A percentile compares a stretch with the other conserved stretches of the same genome.
phyloP scores from a whole-genome alignment of 2,888 invertebrate genomes.

The Campaea margaritaria region DNA sequence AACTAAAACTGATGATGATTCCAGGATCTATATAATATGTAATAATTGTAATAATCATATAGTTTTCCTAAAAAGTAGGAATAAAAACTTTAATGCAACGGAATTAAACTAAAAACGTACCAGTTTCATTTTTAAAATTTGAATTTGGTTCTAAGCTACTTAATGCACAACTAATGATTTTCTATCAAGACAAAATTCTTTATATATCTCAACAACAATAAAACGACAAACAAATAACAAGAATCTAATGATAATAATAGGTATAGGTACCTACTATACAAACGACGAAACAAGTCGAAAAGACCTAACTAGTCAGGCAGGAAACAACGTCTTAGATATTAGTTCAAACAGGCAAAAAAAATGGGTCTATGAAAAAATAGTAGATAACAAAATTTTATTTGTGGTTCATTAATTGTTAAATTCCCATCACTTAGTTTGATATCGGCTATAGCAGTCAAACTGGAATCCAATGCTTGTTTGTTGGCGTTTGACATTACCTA shows the following conservation, averaged over 20 bases:
- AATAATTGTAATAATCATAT: no score
- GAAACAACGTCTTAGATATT: neutral
- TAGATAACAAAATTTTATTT: no score
- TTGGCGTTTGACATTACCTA: constrained; percentile 68
- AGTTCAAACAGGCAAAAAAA: neutral
- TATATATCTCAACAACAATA: constrained; percentile 33
- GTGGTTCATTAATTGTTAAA: no score
- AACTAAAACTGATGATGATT: no score
- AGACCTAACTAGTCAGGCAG: constrained; percentile 2
- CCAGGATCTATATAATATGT: no score
- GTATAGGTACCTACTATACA: no score
- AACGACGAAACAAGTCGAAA: no score
- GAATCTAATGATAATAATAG: no score
- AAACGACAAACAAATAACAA: constrained; percentile 2
- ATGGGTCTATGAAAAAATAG: neutral
- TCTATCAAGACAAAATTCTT: constrained; percentile 22
- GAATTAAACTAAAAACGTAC: constrained; percentile 24
- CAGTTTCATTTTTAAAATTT: constrained; percentile 41
- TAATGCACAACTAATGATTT: constrained; percentile 26
- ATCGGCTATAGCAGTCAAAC: no score
- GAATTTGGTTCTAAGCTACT: constrained; percentile 17
- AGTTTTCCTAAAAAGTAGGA: no score
- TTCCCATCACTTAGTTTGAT: no score
- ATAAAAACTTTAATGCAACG: neutral
- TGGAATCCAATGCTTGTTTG: no score